phyloP scores from a whole-genome alignment of 1,140 invertebrate genomes.

The Leptopilina boulardi region DNA sequence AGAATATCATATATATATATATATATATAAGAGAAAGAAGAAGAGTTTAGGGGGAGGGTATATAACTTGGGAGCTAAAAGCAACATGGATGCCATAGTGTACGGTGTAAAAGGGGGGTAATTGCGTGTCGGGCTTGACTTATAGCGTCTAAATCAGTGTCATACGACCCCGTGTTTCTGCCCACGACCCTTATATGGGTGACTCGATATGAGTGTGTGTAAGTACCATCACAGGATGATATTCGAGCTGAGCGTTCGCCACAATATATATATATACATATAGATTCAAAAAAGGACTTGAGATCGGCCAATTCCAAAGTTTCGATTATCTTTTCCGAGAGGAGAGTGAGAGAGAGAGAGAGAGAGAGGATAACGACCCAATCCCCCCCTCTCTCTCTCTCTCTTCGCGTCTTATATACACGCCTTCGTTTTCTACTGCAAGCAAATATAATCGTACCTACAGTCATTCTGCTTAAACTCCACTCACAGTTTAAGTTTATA shows the following conservation, averaged over 20 bases:
- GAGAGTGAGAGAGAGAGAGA: too few relatives aligned
- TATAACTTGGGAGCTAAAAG: neutral
- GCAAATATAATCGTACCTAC: slow-evolving; percentile 2
- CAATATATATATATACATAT: too few relatives aligned
- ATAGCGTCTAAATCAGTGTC: slow-evolving; percentile 72
- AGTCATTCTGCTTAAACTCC: slow-evolving; percentile 50
- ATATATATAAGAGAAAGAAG: too few relatives aligned
- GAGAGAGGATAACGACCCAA: slow-evolving; percentile 41
- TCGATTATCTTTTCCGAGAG: slow-evolving; percentile 62
- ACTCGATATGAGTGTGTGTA: slow-evolving; percentile 25
- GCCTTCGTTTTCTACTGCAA: slow-evolving; percentile 45
- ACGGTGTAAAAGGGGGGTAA: slow-evolving; percentile 59
- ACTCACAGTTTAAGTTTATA: slow-evolving; percentile 67
- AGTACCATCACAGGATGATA: slow-evolving; percentile 28
- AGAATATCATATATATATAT: slow-evolving; percentile 13
- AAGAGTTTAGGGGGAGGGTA: neutral
- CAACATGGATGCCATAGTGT: neutral
- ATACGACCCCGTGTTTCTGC: slow-evolving; percentile 23
- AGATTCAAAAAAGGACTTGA: slow-evolving; percentile 26
- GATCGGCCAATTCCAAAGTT: slow-evolving; percentile 67
- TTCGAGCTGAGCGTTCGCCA: slow-evolving; percentile 14
- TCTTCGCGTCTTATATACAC: slow-evolving; percentile 42
- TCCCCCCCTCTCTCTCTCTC: too few relatives aligned
- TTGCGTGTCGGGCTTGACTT: slow-evolving; percentile 71
- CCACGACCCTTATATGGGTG: slow-evolving; percentile 23